Conservation (phyloP, 1,140 invertebrate genomes). For the Homalodisca vitripennis region DNA sequence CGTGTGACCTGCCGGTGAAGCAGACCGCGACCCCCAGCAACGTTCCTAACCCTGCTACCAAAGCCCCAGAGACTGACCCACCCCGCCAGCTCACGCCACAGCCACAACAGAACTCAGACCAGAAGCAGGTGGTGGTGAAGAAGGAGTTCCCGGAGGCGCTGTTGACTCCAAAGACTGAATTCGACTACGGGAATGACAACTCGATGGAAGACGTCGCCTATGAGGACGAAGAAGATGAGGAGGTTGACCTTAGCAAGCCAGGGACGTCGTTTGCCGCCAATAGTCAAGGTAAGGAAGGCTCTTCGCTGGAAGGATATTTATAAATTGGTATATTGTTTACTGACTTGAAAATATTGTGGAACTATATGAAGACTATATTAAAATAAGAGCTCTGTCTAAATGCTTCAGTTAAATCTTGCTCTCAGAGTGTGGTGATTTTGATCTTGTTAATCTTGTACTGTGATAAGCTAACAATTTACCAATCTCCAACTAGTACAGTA, state of each 20-base stretch:
- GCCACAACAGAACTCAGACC: slow-evolving; percentile 6
- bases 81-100: slow-evolving; percentile 25
- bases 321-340: too few species aligned
- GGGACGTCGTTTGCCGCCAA: slow-evolving; percentile 33
- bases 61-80: slow-evolving; percentile 37
- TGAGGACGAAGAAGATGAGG: slow-evolving; percentile 43
- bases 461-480: too few species aligned
- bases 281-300: slow-evolving; percentile 36
- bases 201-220: slow-evolving; percentile 39
- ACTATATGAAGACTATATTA: too few species aligned
- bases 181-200: slow-evolving; percentile 38
- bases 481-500: too few species aligned
- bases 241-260: slow-evolving; percentile 36
- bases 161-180: slow-evolving; percentile 35
- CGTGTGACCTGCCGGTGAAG: slow-evolving; percentile 40
- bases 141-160: slow-evolving; percentile 11
- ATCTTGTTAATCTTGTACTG: too few species aligned
- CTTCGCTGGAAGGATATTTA: too few species aligned
- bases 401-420: too few species aligned
- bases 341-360: too few species aligned
- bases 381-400: too few species aligned
- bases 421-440: too few species aligned
- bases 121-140: slow-evolving; percentile 5
- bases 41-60: slow-evolving; percentile 36
- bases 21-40: slow-evolving; percentile 39